phyloP scores from a whole-genome alignment of 23 tunicate species.

The Halocynthia aurantium region DNA sequence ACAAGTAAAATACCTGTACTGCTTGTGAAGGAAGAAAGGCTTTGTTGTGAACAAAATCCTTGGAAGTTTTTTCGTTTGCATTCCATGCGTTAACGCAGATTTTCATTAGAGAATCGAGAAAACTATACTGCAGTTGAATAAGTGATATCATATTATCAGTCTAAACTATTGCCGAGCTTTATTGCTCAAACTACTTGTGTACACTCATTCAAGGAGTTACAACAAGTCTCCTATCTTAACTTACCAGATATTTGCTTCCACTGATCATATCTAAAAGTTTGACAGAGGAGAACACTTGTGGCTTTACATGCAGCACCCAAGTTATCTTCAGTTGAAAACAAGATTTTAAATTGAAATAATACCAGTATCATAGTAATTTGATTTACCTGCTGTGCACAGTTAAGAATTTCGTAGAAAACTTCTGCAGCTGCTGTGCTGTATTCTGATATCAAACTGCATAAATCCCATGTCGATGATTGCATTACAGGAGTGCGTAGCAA shows the following conservation, averaged over 20 bases:
- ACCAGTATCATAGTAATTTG: neutral
- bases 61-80: neutral
- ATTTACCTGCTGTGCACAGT: constrained; percentile 35
- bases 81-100: constrained; percentile 8
- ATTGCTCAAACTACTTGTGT: too few relatives aligned
- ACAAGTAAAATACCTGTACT: constrained; percentile 24
- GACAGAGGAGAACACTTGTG: too few relatives aligned
- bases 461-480: neutral
- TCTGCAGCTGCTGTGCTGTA: constrained; percentile 23
- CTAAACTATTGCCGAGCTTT: too few relatives aligned
- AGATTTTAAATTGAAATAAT: neutral
- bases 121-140: neutral
- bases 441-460: constrained; percentile 19
- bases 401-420: constrained; percentile 41
- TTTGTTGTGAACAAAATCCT: neutral
- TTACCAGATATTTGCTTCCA: too few relatives aligned
- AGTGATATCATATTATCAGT: too few relatives aligned
- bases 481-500: too few relatives aligned
- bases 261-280: too few relatives aligned
- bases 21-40: constrained; percentile 20
- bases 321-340: too few relatives aligned
- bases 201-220: too few relatives aligned
- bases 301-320: too few relatives aligned
- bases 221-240: too few relatives aligned
- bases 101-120: constrained; percentile 7